phyloP scores from a whole-genome alignment of 2,113 vertebrate species.

The Mustela lutreola region DNA sequence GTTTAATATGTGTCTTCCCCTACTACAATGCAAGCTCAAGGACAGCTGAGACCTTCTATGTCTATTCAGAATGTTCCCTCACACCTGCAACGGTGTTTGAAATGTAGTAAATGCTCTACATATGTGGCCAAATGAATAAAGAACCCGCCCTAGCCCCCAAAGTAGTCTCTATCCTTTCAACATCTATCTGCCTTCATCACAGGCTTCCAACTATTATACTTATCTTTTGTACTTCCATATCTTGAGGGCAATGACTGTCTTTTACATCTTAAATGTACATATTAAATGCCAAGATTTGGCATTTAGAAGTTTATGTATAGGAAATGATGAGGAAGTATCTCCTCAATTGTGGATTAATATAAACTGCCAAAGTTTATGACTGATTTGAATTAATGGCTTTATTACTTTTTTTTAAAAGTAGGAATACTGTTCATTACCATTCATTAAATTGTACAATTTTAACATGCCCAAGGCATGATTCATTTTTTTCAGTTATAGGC shows the following conservation, averaged over 20 bases:
- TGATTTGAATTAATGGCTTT: constrained; percentile 15
- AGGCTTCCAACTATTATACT: neutral
- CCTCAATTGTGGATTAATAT: constrained; percentile 45
- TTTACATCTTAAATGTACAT: neutral
- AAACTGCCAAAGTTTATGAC: neutral
- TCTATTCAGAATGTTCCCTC: neutral
- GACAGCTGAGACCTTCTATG: neutral
- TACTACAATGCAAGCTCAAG: neutral
- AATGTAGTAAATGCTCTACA: neutral
- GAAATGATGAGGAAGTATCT: neutral
- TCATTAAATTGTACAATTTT: neutral
- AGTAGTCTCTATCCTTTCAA: neutral
- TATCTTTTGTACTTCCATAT: neutral
- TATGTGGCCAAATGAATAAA: neutral
- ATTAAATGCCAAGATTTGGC: neutral
- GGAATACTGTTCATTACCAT: neutral
- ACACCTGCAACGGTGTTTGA: neutral
- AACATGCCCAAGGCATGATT: neutral
- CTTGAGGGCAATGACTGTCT: neutral
- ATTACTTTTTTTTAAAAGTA: neutral
- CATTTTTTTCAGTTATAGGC: constrained; percentile 6
- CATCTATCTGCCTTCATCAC: neutral
- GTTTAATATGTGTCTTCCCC: neutral
- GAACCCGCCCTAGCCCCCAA: neutral
- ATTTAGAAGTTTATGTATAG: neutral